Evolutionary conservation across 2,797 vertebrate species (phyloP).

Genomic region (Dallia pectoralis): DNA sequence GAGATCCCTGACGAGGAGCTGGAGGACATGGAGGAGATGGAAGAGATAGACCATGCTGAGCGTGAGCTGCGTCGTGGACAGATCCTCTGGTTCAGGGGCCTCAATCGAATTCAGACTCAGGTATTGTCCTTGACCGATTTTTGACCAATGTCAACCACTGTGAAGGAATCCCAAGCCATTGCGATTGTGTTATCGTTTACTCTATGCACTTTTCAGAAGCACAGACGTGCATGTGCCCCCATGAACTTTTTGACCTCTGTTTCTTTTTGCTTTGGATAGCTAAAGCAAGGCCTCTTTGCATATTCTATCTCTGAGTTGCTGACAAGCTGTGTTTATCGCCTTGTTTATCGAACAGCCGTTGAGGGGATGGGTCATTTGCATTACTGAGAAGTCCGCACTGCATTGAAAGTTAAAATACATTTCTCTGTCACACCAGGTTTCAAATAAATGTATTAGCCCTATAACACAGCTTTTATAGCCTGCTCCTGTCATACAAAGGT

Average conservation of each 20-base stretch:
- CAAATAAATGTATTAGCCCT: no score
- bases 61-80: conserved; percentile 95
- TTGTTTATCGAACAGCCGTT: conserved; percentile 35
- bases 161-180: conserved; percentile 69
- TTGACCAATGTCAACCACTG: conserved; percentile 34
- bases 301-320: conserved; percentile 42
- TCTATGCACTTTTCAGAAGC: conserved; percentile 11
- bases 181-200: not conserved
- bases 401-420: conserved; percentile 31
- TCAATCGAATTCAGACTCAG: conserved; percentile 99
- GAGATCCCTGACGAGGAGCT: conserved; percentile 97
- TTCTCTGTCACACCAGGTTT: not conserved
- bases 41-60: conserved; percentile 98
- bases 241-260: not conserved
- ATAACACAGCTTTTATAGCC: no score
- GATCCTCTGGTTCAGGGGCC: conserved; percentile 99
- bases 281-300: conserved; percentile 47
- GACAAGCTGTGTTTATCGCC: not conserved
- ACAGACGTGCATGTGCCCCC: not conserved
- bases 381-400: conserved; percentile 13
- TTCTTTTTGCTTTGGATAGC: conserved; percentile 58
- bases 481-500: no score
- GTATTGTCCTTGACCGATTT: conserved; percentile 69
- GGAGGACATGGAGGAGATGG: conserved; percentile 92
- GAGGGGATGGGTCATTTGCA: conserved; percentile 5